Evolutionary conservation across 2,113 vertebrate species (phyloP).

Genomic region (Catagonus wagneri): DNA sequence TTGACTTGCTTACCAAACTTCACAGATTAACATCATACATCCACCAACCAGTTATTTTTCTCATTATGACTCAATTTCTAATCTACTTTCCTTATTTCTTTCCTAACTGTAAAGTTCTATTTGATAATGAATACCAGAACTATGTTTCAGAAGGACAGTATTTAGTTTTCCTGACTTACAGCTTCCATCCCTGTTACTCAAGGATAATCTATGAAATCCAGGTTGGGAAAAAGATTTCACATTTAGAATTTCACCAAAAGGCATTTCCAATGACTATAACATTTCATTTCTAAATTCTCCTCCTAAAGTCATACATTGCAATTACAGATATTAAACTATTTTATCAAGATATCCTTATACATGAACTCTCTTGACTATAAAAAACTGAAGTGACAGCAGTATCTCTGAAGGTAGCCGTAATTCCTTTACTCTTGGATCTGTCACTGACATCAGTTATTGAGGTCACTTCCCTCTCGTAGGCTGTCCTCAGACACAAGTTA

Average conservation of each 20-base stretch:
- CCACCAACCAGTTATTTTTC: not conserved
- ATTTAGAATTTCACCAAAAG: not conserved
- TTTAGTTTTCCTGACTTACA: conserved; percentile 12
- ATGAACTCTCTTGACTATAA: conserved; percentile 43
- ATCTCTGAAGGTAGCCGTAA: conserved; percentile 11
- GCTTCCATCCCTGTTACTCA: conserved; percentile 29
- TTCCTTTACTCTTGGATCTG: conserved; percentile 40
- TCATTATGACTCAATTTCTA: conserved; percentile 35
- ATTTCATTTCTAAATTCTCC: conserved; percentile 32
- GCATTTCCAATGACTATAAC: not conserved
- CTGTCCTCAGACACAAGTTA: conserved; percentile 46
- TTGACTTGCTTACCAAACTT: conserved; percentile 26
- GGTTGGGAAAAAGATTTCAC: not conserved
- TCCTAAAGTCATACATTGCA: not conserved
- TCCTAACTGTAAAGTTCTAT: conserved; percentile 14
- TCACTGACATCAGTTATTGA: conserved; percentile 40
- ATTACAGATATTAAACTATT: conserved; percentile 44
- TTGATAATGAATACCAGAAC: conserved; percentile 29
- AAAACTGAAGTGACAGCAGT: conserved; percentile 35
- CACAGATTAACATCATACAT: not conserved
- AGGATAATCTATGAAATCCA: not conserved
- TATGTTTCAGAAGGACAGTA: conserved; percentile 42
- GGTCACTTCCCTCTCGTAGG: conserved; percentile 44
- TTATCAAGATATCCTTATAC: conserved; percentile 34
- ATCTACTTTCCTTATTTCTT: not conserved